Conservation (phyloP, 2,888 invertebrate genomes). For the Netelia melanura region DNA sequence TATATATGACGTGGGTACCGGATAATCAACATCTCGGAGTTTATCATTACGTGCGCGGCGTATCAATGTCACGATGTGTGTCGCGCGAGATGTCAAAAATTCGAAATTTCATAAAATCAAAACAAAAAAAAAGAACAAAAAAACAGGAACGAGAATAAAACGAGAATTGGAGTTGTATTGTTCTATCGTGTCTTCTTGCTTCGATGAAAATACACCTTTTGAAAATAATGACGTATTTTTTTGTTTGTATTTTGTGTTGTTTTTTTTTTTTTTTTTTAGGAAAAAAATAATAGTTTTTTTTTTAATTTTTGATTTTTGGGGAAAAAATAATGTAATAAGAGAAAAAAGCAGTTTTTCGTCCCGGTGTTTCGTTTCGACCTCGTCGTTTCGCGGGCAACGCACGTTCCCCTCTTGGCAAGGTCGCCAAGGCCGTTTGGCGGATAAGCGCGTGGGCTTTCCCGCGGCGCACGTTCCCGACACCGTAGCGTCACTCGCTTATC, state of each 20-base stretch:
- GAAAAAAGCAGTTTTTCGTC: background rate
- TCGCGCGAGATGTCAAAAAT: background rate
- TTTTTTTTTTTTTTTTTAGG: too few relatives aligned
- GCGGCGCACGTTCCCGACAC: constrained; percentile 3
- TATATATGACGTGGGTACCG: background rate
- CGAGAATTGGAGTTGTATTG: too few relatives aligned
- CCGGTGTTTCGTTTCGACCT: background rate
- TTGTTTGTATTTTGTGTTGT: too few relatives aligned
- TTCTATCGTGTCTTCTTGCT: too few relatives aligned
- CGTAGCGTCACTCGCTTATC: constrained; percentile 38
- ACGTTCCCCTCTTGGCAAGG: constrained; percentile 37
- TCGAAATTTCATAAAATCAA: background rate
- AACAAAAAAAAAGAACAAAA: background rate
- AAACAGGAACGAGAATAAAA: too few relatives aligned
- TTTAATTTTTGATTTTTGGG: too few relatives aligned
- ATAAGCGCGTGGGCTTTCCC: constrained; percentile 58
- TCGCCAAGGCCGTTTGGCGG: constrained; percentile 56
- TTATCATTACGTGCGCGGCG: background rate
- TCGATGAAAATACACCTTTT: too few relatives aligned
- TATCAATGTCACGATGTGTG: background rate
- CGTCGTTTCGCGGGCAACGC: constrained; percentile 6
- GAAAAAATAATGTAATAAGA: too few relatives aligned
- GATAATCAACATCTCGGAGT: background rate
- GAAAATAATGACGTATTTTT: too few relatives aligned
- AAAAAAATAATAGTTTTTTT: too few relatives aligned